Evolutionary conservation across 2,888 invertebrate genomes (phyloP).

Genomic region (Gasteruption jaculator): DNA sequence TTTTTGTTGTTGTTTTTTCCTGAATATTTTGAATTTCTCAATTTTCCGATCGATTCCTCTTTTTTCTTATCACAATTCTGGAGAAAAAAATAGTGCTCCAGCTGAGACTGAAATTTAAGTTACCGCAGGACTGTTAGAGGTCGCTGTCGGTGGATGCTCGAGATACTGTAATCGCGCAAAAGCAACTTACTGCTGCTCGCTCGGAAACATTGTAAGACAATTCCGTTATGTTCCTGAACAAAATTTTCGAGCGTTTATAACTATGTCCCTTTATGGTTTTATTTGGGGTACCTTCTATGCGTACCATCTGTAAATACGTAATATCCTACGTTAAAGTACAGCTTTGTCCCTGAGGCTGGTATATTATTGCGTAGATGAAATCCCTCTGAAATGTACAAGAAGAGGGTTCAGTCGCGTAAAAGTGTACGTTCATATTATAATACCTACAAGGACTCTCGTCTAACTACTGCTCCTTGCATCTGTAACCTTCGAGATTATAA

Average conservation of each 20-base stretch:
- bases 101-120: no score
- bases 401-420: constrained; percentile 16
- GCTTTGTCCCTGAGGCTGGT: constrained; percentile 45
- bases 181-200: no score
- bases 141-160: no score
- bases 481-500: constrained; percentile 21
- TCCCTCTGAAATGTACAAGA: constrained; percentile 18
- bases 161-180: no score
- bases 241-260: constrained; percentile 31
- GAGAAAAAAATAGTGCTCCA: no score
- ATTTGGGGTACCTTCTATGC: constrained; percentile 41
- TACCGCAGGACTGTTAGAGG: no score
- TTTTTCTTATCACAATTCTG: no score
- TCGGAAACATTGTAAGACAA: constrained; percentile 12
- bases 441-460: constrained; percentile 11
- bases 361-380: constrained; percentile 38
- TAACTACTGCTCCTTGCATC: constrained; percentile 27
- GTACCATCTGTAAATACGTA: constrained; percentile 36
- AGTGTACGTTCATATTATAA: constrained; percentile 5
- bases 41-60: no score
- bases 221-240: constrained; percentile 28
- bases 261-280: constrained; percentile 44
- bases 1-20: no score
- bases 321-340: constrained; percentile 38
- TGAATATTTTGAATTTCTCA: no score